Base-by-base conservation (phyloP, 2,888 invertebrate genomes). In the Diadegma fenestrale region DNA sequence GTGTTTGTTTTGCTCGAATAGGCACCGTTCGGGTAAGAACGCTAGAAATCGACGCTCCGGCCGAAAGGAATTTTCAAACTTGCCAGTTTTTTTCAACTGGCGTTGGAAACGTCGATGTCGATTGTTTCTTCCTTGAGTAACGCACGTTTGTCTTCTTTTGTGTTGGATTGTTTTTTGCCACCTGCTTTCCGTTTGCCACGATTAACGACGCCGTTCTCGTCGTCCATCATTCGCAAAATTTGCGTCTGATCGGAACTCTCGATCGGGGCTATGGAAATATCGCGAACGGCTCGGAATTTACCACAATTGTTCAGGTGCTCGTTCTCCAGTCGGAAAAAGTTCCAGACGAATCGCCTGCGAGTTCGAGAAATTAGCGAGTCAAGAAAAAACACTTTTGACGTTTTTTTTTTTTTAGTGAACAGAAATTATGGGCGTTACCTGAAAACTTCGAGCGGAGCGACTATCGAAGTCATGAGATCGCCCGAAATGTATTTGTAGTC, bases 281-380 rank as follows among this genome's bases (percentile, higher is more conserved):
- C 99, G 6, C 99, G 95, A 0, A 99, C 99, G 10, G 99, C 99
- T 91, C 99, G 95, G 95, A 99, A 99, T 95, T 98, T 97, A 94
- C 99, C 99, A 95, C 99, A 99, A 95, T 99, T 99, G 95, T 99
- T 99, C 58, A 99, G 95, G 94, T 99, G 99, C 93, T 99, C 99
- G 95, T 99, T 99, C 95, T 99, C 99, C 91, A 99, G 94, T 0
- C 99, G 99, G 95, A 99, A 99, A 94, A 98, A 99, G 94, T 99
- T 99, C 99, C 99, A 99, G 68, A 99, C 96, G 94, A 99, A 99
- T 79, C 99, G 96, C 92, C 98, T 97, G 93, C 17, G 91, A 91
- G 85, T 84, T 51, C 10, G 26, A 51, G 45, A 51, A 64, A 63
- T 4, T 3, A 45, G 10, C 12, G 0, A 12, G 37, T 54, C 6